These are phyloP conservation scores for Oenanthe oenanthe DNA, from an alignment of 2,113 vertebrate genomes.

Conservation along the genomic window DNA sequence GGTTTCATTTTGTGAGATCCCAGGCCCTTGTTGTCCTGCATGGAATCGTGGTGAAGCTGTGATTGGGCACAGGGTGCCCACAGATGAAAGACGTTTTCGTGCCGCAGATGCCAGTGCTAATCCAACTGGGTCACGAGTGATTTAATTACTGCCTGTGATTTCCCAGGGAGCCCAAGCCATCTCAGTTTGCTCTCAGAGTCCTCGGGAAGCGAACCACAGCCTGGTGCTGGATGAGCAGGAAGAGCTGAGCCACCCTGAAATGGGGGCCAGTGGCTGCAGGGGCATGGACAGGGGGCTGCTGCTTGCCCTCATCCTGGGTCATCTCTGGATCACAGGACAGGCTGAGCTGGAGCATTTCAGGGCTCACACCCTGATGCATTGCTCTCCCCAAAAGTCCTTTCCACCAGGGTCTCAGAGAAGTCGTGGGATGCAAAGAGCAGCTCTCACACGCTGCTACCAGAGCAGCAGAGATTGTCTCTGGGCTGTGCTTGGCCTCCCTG, in stretches of 20 bases:
- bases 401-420: neutral
- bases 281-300: neutral
- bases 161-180: neutral
- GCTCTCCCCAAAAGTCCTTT: neutral
- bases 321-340: rapidly evolving
- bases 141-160: conserved; percentile 43
- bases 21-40: neutral
- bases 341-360: neutral
- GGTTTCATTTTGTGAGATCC: neutral
- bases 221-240: neutral
- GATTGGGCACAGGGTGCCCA: neutral
- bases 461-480: neutral
- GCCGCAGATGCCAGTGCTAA: conserved; percentile 4
- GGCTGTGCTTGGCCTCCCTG: neutral
- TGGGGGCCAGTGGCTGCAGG: rapidly evolving
- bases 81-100: neutral
- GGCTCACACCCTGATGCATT: neutral
- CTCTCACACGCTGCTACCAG: rapidly evolving
- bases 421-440: neutral
- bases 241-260: neutral
- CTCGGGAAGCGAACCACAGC: rapidly evolving
- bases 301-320: neutral
- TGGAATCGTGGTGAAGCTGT: neutral
- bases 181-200: neutral
- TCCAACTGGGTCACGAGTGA: conserved; percentile 44